A percentile compares a stretch with the other conserved stretches of the same genome.
Evolutionary conservation across 2,888 invertebrate species (phyloP).

Genomic region (Agrochola macilenta): DNA sequence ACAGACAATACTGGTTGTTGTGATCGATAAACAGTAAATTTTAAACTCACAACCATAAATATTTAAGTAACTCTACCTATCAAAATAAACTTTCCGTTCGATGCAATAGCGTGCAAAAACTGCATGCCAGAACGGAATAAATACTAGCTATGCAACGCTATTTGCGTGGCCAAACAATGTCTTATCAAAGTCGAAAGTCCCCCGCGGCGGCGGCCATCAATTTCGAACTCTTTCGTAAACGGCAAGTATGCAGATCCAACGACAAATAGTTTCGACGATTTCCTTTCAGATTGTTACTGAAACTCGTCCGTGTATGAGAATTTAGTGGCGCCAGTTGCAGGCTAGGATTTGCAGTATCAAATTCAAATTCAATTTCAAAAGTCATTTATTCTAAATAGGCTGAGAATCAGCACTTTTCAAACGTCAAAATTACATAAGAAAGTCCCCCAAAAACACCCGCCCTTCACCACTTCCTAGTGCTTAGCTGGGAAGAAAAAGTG

Average conservation of each 20-base stretch:
- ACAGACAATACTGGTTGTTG: neutral
- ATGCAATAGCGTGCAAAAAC: slow-evolving; percentile 27
- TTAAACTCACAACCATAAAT: neutral
- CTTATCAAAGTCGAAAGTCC: slow-evolving; percentile 66
- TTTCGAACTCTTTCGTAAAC: slow-evolving; percentile 67
- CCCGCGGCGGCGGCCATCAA: slow-evolving; percentile 67
- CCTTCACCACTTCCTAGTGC: too few relatives aligned
- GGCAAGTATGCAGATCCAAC: slow-evolving; percentile 69
- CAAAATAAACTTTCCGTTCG: neutral
- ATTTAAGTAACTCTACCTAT: neutral
- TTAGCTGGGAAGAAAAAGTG: too few relatives aligned
- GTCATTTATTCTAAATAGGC: too few relatives aligned
- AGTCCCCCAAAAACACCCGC: too few relatives aligned
- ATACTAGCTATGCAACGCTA: slow-evolving; percentile 25
- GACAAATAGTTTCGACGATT: slow-evolving; percentile 67
- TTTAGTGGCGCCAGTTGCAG: slow-evolving; percentile 32
- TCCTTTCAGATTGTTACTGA: slow-evolving; percentile 57
- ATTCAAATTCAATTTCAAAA: too few relatives aligned
- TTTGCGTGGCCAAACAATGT: slow-evolving; percentile 56
- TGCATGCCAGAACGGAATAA: slow-evolving; percentile 30
- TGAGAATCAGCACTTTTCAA: too few relatives aligned
- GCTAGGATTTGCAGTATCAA: neutral
- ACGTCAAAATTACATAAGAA: too few relatives aligned
- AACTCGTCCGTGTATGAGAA: slow-evolving; percentile 54
- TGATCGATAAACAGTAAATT: neutral